Conservation (phyloP, 1,140 invertebrate genomes). For the Platorchestia sp. region DNA sequence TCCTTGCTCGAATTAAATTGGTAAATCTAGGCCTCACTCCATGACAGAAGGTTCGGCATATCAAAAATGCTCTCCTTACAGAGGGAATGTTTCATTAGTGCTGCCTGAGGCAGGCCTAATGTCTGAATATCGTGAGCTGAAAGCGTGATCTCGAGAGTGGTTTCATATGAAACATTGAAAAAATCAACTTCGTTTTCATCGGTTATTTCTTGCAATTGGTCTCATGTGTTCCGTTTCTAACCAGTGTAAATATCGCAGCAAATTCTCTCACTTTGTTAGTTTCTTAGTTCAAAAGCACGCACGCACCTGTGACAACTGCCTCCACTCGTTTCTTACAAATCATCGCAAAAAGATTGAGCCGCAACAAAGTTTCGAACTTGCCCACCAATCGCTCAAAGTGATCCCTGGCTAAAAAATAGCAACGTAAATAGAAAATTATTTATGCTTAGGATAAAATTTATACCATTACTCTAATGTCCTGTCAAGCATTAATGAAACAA, state of each 20-base stretch:
- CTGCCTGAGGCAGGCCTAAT: background rate
- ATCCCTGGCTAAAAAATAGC: background rate
- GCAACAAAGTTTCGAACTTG: background rate
- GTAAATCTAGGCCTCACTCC: too few species aligned
- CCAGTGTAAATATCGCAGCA: background rate
- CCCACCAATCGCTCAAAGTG: background rate
- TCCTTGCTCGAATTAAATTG: too few species aligned
- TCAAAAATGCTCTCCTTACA: background rate
- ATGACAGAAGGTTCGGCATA: background rate
- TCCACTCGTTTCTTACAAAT: background rate
- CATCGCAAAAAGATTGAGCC: background rate
- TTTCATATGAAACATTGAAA: background rate
- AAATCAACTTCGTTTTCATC: background rate
- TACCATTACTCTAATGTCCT: background rate
- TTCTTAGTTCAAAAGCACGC: background rate
- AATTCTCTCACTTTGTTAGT: background rate
- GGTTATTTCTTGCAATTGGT: background rate
- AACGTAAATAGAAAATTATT: background rate
- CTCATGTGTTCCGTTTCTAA: background rate
- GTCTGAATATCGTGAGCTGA: background rate
- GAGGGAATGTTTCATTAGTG: background rate
- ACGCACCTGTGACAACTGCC: background rate
- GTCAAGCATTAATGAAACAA: background rate
- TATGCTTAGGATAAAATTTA: background rate
- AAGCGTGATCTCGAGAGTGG: background rate